Evolutionary conservation across 2,113 vertebrate species (phyloP).

Genomic region (Pollachius pollachius): DNA sequence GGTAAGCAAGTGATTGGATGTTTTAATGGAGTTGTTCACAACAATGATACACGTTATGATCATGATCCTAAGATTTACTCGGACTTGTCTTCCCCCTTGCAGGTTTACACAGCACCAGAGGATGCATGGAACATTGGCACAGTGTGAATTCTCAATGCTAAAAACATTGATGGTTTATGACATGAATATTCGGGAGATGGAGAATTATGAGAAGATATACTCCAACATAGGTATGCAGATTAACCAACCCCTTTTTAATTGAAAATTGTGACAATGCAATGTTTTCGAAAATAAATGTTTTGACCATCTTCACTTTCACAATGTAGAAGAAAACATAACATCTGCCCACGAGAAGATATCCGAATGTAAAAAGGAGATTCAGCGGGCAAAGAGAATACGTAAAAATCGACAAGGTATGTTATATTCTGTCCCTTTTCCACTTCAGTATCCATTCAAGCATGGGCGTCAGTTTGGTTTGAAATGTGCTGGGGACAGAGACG

Average conservation of each 20-base stretch:
- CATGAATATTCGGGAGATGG: slow-evolving; percentile 98
- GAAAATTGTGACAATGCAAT: neutral
- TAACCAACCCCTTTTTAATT: neutral
- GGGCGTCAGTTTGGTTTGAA: too few relatives aligned
- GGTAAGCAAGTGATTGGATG: slow-evolving; percentile 63
- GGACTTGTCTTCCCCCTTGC: slow-evolving; percentile 10
- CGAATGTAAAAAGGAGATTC: slow-evolving; percentile 98
- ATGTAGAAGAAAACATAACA: slow-evolving; percentile 86
- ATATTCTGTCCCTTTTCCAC: neutral
- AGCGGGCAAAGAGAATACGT: slow-evolving; percentile 93
- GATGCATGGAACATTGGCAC: slow-evolving; percentile 90
- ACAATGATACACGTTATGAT: neutral
- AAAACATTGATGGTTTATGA: slow-evolving; percentile 96
- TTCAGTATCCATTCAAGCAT: neutral
- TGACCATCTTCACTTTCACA: neutral
- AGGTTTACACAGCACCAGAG: slow-evolving; percentile 95
- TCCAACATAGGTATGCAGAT: slow-evolving; percentile 84
- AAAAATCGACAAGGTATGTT: slow-evolving; percentile 96
- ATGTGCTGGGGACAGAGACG: neutral
- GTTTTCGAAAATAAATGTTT: neutral
- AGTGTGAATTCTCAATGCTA: slow-evolving; percentile 98
- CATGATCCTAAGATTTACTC: too few relatives aligned
- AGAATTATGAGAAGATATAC: slow-evolving; percentile 97
- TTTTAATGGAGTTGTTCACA: neutral
- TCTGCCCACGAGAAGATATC: slow-evolving; percentile 96